Conservation (phyloP, 2,113 vertebrate species). For the Platysternon megacephalum region DNA sequence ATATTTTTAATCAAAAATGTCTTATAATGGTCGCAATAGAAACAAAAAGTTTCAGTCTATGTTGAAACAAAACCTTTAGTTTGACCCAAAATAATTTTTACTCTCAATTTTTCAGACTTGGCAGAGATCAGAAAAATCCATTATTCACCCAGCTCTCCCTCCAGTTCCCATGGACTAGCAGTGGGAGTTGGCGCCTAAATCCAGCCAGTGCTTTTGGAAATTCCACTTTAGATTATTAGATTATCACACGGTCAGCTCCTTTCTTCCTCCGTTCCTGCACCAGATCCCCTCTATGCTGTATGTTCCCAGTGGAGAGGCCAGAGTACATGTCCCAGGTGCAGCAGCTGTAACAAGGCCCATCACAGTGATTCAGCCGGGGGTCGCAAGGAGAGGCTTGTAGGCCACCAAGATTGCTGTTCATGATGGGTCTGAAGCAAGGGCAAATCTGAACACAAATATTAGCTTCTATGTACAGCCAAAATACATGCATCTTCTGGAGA, state of each 20-base stretch:
- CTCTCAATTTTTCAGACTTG: not conserved
- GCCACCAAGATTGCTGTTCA: not conserved
- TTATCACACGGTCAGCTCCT: not conserved
- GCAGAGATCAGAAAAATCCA: not conserved
- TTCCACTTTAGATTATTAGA: too few relatives aligned
- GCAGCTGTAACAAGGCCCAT: accelerated
- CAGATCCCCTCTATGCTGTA: not conserved
- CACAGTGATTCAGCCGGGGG: not conserved
- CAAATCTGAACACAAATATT: not conserved
- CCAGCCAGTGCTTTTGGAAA: not conserved
- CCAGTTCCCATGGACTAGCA: not conserved
- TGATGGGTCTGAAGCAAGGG: not conserved
- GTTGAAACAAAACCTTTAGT: not conserved
- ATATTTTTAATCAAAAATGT: not conserved
- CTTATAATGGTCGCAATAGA: not conserved
- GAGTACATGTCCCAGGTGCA: not conserved
- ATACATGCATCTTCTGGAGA: accelerated
- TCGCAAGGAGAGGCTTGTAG: not conserved
- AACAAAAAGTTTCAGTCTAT: not conserved
- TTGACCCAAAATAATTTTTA: not conserved
- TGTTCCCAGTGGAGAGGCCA: not conserved
- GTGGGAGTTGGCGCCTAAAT: not conserved
- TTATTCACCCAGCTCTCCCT: accelerated
- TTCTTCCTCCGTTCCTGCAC: not conserved
- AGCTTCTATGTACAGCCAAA: not conserved